Percentiles rank a stretch among this genome's conserved stretches.
phyloP scores from a whole-genome alignment of 23 tunicate species.

The Oikopleura albicans region DNA sequence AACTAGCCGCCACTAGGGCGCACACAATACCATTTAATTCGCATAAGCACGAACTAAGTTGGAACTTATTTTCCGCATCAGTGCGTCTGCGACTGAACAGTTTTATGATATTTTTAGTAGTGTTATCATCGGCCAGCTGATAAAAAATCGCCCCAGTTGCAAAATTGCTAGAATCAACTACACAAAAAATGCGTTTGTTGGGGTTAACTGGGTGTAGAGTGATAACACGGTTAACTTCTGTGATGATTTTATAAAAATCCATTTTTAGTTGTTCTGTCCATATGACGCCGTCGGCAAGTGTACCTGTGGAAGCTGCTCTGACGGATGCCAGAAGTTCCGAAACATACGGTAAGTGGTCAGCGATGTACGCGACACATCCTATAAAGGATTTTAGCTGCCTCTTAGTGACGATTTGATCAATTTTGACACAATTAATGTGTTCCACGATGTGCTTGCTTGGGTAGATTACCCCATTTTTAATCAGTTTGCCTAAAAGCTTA shows the following conservation, averaged over 20 bases:
- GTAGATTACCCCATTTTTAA: background rate
- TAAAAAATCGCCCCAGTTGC: background rate
- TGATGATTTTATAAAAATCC: background rate
- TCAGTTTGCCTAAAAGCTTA: background rate
- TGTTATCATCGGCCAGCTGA: background rate
- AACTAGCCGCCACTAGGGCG: background rate
- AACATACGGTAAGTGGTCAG: background rate
- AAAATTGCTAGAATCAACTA: background rate
- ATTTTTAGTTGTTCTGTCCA: background rate
- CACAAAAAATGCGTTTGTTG: background rate
- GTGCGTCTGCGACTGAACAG: background rate
- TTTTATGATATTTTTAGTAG: background rate
- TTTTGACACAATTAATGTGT: background rate
- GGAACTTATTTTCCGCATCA: background rate
- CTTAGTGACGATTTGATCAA: background rate
- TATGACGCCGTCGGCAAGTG: background rate
- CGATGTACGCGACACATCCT: background rate
- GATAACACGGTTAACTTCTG: background rate
- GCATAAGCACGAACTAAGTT: background rate
- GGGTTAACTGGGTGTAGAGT: background rate
- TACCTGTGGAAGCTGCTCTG: background rate
- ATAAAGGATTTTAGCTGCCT: background rate
- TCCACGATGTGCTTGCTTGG: background rate
- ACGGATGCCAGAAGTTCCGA: background rate
- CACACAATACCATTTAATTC: background rate